Conservation (phyloP, 2,888 invertebrate species). For the Formica aserva region DNA sequence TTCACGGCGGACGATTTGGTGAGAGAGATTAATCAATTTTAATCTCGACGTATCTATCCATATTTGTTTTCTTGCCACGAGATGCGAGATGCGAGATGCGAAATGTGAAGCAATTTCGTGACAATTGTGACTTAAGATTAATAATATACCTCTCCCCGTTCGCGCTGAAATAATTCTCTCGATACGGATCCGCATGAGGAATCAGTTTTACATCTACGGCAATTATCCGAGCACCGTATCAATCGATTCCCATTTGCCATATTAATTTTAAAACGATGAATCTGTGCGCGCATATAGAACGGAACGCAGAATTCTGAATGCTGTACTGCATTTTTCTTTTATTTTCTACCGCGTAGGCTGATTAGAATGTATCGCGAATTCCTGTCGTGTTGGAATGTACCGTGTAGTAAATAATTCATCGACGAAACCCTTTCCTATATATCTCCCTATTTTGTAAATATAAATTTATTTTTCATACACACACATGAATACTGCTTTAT, state of each 20-base stretch:
- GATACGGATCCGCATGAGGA: not conserved
- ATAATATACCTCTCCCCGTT: slow-evolving; percentile 25
- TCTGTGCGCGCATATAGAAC: slow-evolving; percentile 22
- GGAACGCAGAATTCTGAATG: slow-evolving; percentile 36
- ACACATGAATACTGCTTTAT: slow-evolving; percentile 61
- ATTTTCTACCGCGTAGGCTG: slow-evolving; percentile 41
- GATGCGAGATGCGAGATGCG: not conserved
- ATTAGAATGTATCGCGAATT: slow-evolving; percentile 34
- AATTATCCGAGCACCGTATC: slow-evolving; percentile 29
- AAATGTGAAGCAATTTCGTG: slow-evolving; percentile 40
- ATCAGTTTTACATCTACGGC: slow-evolving; percentile 5
- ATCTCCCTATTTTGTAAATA: slow-evolving; percentile 72
- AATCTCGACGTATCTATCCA: not conserved
- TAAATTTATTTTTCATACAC: slow-evolving; percentile 74
- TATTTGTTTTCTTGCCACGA: slow-evolving; percentile 58
- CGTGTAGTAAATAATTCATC: slow-evolving; percentile 31
- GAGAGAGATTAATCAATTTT: not conserved
- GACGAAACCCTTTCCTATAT: slow-evolving; percentile 28
- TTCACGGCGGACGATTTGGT: not conserved
- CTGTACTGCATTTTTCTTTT: slow-evolving; percentile 47
- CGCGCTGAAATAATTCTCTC: slow-evolving; percentile 31
- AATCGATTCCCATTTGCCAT: slow-evolving; percentile 55
- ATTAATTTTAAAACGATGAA: slow-evolving; percentile 46
- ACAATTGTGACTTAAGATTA: slow-evolving; percentile 8
- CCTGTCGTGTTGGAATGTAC: not conserved